Percentiles rank a stretch among this genome's conserved stretches.
Conservation (phyloP, 2,113 vertebrate species). For the Tupaia tana region DNA sequence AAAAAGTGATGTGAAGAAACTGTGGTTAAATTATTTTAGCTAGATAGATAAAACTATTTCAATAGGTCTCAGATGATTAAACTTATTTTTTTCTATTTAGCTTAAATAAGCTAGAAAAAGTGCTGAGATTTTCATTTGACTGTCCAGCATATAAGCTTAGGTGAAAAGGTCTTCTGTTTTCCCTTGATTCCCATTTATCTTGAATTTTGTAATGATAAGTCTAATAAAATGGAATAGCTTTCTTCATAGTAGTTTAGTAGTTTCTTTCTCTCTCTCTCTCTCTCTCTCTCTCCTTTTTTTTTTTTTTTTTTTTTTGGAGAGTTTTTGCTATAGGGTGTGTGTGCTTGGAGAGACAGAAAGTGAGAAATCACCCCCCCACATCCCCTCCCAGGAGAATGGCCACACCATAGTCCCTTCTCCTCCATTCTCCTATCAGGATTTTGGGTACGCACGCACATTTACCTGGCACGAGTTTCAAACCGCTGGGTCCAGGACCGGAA, state of each 20-base stretch:
- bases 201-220: constrained; percentile 25
- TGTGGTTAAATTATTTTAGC: constrained; percentile 49
- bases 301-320: too few relatives aligned
- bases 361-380: too few relatives aligned
- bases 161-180: constrained; percentile 19
- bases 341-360: too few relatives aligned
- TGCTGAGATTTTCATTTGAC: constrained; percentile 2
- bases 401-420: too few relatives aligned
- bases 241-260: background rate
- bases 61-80: background rate
- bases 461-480: too few relatives aligned
- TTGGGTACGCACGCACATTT: too few relatives aligned
- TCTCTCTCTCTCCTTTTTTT: too few relatives aligned
- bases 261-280: too few relatives aligned
- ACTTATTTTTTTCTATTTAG: background rate
- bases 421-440: too few relatives aligned
- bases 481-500: too few relatives aligned
- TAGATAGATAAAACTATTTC: constrained; percentile 31
- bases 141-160: background rate
- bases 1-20: constrained; percentile 52
- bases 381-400: too few relatives aligned
- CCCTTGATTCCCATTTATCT: background rate
- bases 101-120: background rate
- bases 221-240: background rate
- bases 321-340: too few relatives aligned